These are phyloP conservation scores for Meganola albula DNA, from an alignment of 2,888 invertebrate genomes.

Conservation along the genomic window DNA sequence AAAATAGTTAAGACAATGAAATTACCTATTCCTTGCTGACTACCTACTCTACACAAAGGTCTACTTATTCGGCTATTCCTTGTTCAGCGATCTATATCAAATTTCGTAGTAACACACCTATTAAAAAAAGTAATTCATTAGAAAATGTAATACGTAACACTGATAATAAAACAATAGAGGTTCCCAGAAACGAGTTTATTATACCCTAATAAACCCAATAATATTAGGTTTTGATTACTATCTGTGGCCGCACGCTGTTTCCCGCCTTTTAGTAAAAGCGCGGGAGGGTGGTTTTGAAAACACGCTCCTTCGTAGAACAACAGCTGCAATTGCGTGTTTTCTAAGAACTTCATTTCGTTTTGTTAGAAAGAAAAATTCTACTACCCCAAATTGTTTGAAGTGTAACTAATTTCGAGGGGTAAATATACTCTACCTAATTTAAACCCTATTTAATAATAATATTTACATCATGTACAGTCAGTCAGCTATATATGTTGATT, in stretches of 20 bases:
- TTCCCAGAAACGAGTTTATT: slow-evolving; percentile 28
- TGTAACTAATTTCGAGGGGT: no score
- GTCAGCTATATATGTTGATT: no score
- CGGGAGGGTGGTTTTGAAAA: slow-evolving; percentile 25
- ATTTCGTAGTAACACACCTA: slow-evolving; percentile 18
- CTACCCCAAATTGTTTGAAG: no score
- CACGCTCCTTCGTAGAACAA: slow-evolving; percentile 42
- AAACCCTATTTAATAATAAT: no score
- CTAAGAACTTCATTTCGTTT: slow-evolving; percentile 39
- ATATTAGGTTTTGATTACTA: slow-evolving; percentile 27
- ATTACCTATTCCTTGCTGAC: no score
- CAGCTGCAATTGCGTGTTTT: slow-evolving; percentile 42
- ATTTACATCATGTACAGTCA: no score
- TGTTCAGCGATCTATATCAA: slow-evolving; percentile 24
- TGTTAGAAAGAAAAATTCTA: no score
- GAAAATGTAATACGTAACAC: no score
- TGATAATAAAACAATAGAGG: slow-evolving; percentile 12
- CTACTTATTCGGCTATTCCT: slow-evolving; percentile 18
- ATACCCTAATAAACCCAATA: slow-evolving; percentile 8
- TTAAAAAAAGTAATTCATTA: slow-evolving; percentile 15
- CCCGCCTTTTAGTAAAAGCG: slow-evolving; percentile 27
- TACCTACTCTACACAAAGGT: no score
- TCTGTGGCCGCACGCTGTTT: slow-evolving; percentile 27
- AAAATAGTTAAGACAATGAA: no score
- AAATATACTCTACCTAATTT: no score